phyloP scores from a whole-genome alignment of 2,113 vertebrate genomes.

The Pituophis catenifer region DNA sequence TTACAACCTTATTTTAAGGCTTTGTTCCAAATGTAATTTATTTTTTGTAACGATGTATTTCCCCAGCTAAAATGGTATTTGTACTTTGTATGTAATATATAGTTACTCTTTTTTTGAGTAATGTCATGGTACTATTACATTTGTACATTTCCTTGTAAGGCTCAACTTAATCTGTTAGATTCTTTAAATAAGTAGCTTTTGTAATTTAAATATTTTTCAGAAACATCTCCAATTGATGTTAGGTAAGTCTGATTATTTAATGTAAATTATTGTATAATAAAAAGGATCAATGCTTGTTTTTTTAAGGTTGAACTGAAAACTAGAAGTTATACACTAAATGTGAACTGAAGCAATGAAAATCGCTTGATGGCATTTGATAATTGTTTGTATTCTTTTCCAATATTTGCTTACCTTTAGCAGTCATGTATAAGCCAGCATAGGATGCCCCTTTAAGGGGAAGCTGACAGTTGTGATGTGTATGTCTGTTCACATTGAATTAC shows the following conservation, averaged over 20 bases:
- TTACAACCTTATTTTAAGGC: conserved; percentile 5
- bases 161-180: conserved; percentile 11
- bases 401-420: conserved; percentile 3
- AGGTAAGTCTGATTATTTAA: conserved; percentile 44
- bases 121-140: not conserved
- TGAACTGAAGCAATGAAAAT: conserved; percentile 27
- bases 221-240: conserved; percentile 2
- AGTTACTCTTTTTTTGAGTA: conserved; percentile 15
- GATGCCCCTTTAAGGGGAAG: not conserved
- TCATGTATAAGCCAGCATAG: not conserved
- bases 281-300: conserved; percentile 38
- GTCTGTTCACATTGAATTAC: not conserved
- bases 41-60: conserved; percentile 12
- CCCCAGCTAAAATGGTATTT: not conserved
- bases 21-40: conserved; percentile 19
- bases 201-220: conserved; percentile 21
- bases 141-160: conserved; percentile 2
- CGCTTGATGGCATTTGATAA: not conserved
- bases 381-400: not conserved
- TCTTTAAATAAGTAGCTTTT: conserved; percentile 30
- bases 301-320: conserved; percentile 27
- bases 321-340: conserved; percentile 54
- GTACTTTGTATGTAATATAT: conserved; percentile 31
- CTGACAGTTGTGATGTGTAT: not conserved
- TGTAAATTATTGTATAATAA: conserved; percentile 64